Base-by-base conservation (phyloP, 1,140 invertebrate genomes). In the Metaphire vulgaris region DNA sequence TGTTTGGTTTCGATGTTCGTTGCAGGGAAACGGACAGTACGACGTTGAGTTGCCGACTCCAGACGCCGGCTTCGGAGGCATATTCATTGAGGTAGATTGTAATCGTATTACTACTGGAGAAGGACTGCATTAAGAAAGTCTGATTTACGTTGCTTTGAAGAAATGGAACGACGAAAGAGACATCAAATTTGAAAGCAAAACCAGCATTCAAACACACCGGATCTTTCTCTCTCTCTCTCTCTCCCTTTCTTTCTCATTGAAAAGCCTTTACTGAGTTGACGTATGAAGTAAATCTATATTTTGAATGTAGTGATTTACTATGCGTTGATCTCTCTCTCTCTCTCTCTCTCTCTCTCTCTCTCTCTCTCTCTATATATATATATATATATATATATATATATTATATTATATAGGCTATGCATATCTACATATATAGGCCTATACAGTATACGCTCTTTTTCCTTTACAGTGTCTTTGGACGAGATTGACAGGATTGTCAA, bases 401-500 rank as follows among this genome's bases (percentile, higher is more conserved):
- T 56, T 56, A 56, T 21, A 21, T 12, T 56, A 56, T 56, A 21
- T 12, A 12, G 41, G 6, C 6, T 12, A 56, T 56, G 6, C 41
- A 56, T 56, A 12, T 21, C 21, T 56, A 12, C 6, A 56, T 21
- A 56, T 6, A 12, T 56, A n/a, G n/a, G n/a, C 41, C 41, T 56
- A 21, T 56, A 56, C 21, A 56, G 6, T 21, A 12, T 56, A 12
- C 41, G 6, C 21, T 56, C 41, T 56, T 12, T 56, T 56, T 56
- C 21, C 41, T 56, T 56, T 56, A 6, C 6, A 56, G 41, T 56
- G 41, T 56, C 6, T 56, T 21, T 56, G 41, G 41, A 56, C 41
- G 21, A 56, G 41, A 56, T 56, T 56, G 41, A 56, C 78, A 26
- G 80, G 78, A 68, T 76, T 79, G 16, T 79, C 79, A n/a, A 67